Conservation (phyloP, 2,888 invertebrate genomes). For the Colostygia pectinataria region DNA sequence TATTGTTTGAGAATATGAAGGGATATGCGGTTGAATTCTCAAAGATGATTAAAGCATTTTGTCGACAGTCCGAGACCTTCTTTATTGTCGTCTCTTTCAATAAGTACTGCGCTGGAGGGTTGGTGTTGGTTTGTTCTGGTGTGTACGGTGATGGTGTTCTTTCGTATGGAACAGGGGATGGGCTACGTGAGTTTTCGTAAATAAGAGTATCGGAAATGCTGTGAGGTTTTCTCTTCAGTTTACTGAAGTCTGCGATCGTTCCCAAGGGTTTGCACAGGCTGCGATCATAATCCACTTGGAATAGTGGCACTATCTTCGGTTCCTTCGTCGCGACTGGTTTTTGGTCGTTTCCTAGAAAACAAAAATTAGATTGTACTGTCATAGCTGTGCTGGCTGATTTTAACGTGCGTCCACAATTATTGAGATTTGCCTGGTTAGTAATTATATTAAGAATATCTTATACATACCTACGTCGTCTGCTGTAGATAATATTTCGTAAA, state of each 20-base stretch:
- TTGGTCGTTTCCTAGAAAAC: constrained; percentile 71
- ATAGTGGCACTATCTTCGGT: constrained; percentile 67
- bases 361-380: constrained; percentile 47
- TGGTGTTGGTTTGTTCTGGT: constrained; percentile 25
- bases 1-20: constrained; percentile 72
- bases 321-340: constrained; percentile 45
- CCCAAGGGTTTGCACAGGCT: constrained; percentile 73
- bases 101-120: constrained; percentile 29
- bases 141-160: constrained; percentile 31
- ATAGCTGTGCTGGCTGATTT: constrained; percentile 11
- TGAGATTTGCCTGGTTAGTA: too few species aligned
- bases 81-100: constrained; percentile 35
- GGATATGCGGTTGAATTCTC: constrained; percentile 74
- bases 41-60: constrained; percentile 68
- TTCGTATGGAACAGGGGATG: constrained; percentile 50
- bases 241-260: constrained; percentile 64
- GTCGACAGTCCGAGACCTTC: constrained; percentile 56
- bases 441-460: too few species aligned
- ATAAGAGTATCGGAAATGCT: constrained; percentile 7
- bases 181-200: constrained; percentile 51
- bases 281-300: constrained; percentile 76
- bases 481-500: too few species aligned
- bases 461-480: too few species aligned
- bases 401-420: constrained; percentile 15
- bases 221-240: constrained; percentile 40